A percentile compares a stretch with the other conserved stretches of the same genome.
phyloP scores from a whole-genome alignment of 30 jellyfish, hydroid and myxozoan species.

The Pelagia noctiluca region DNA sequence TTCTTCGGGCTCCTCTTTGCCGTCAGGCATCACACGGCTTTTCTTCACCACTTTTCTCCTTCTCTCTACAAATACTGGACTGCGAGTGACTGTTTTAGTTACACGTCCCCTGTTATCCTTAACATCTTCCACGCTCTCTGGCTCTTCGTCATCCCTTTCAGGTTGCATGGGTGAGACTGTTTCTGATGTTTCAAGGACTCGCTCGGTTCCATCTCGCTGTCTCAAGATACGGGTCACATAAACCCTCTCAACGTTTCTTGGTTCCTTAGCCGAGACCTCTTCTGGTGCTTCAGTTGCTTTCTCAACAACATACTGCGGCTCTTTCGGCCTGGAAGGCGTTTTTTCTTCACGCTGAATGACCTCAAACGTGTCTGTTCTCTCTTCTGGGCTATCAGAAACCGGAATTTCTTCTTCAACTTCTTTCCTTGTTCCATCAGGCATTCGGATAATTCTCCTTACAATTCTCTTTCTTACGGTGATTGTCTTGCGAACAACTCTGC shows the following conservation, averaged over 20 bases:
- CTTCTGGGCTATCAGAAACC: not conserved
- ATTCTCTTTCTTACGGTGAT: not conserved
- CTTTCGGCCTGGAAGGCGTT: not conserved
- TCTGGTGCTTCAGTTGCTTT: not conserved
- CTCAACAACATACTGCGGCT: not conserved
- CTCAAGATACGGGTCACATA: not conserved
- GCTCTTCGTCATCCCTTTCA: not conserved
- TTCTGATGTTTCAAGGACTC: not conserved
- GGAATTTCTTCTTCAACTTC: not conserved
- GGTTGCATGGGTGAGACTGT: not conserved
- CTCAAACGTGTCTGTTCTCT: not conserved
- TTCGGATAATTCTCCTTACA: not conserved
- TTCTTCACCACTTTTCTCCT: not conserved
- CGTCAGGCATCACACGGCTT: not conserved
- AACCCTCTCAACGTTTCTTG: not conserved
- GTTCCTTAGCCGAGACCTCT: not conserved
- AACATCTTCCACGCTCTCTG: not conserved
- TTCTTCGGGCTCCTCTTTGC: not conserved
- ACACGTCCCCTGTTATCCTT: not conserved
- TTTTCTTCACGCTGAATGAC: conserved; percentile 2
- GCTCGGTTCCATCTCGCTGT: conserved; percentile 1
- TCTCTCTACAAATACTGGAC: not conserved
- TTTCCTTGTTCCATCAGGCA: not conserved
- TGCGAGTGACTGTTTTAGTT: not conserved
- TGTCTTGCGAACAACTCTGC: conserved; percentile 29